Evolutionary conservation across 2,113 vertebrate genomes (phyloP).

Genomic region (Stegastes partitus): DNA sequence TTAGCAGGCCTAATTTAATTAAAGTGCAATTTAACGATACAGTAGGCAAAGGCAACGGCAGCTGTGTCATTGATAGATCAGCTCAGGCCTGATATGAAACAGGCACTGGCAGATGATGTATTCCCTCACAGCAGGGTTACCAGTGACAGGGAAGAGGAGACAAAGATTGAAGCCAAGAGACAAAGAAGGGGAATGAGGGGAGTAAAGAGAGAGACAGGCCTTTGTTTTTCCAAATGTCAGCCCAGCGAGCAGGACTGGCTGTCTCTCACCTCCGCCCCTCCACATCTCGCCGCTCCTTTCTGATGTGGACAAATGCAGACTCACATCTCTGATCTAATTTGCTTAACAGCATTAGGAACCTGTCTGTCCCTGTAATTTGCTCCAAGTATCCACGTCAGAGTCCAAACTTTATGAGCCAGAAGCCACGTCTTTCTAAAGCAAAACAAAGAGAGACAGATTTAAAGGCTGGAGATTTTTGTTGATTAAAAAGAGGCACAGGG

Average conservation of each 20-base stretch:
- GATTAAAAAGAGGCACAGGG: constrained; percentile 25
- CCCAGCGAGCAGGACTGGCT: constrained; percentile 33
- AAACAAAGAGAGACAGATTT: constrained; percentile 56
- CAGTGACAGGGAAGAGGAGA: constrained; percentile 42
- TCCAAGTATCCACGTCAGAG: constrained; percentile 71
- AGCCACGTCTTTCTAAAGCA: constrained; percentile 52
- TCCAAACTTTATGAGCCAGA: constrained; percentile 69
- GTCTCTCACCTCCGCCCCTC: constrained; percentile 26
- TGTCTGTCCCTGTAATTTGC: constrained; percentile 77
- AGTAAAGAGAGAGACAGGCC: constrained; percentile 15
- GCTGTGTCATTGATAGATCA: constrained; percentile 87
- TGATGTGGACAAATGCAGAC: constrained; percentile 78
- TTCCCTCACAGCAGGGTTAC: constrained; percentile 62
- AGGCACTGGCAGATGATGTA: constrained; percentile 79
- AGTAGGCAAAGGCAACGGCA: constrained; percentile 79
- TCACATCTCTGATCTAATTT: constrained; percentile 84
- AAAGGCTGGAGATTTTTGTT: constrained; percentile 29
- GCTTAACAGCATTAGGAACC: constrained; percentile 84
- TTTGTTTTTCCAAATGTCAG: constrained; percentile 66
- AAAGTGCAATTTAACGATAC: constrained; percentile 88
- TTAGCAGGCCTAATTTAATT: constrained; percentile 88
- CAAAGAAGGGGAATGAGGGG: constrained; percentile 29
- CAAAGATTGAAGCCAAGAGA: constrained; percentile 34
- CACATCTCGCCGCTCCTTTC: constrained; percentile 19
- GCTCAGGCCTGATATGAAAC: constrained; percentile 81